Evolutionary conservation across 2,797 vertebrate species (phyloP).

Genomic region (Sebastes itinus): DNA sequence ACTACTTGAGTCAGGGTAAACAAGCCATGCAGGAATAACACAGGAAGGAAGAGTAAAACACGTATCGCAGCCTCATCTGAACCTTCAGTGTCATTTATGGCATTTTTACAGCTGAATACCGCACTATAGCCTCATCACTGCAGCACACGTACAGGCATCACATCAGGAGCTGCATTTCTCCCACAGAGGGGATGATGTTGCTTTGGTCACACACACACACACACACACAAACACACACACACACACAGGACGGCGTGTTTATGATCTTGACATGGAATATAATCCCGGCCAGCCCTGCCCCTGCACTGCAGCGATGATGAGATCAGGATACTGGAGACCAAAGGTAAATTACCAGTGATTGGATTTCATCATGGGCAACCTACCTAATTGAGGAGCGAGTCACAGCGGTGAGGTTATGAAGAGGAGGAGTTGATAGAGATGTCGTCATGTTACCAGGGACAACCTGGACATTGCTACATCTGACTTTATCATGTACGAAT

Average conservation of each 20-base stretch:
- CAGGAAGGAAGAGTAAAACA: slow-evolving; percentile 3
- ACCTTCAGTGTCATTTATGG: slow-evolving; percentile 16
- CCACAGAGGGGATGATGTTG: slow-evolving; percentile 8
- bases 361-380: slow-evolving; percentile 75
- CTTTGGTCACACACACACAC: slow-evolving; percentile 6
- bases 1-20: slow-evolving; percentile 33
- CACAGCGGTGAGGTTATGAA: slow-evolving; percentile 9
- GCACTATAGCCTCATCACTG: slow-evolving; percentile 20
- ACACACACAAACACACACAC: neutral
- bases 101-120: slow-evolving; percentile 36
- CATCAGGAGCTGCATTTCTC: neutral
- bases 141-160: neutral
- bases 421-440: slow-evolving; percentile 20
- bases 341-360: slow-evolving; percentile 77
- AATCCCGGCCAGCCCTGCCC: slow-evolving; percentile 53
- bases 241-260: slow-evolving; percentile 45
- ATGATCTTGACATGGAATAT: slow-evolving; percentile 74
- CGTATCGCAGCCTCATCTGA: neutral
- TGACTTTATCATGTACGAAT: neutral
- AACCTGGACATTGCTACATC: slow-evolving; percentile 16
- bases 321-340: slow-evolving; percentile 70
- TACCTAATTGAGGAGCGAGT: slow-evolving; percentile 64
- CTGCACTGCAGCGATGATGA: slow-evolving; percentile 38
- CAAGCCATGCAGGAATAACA: slow-evolving; percentile 13
- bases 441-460: slow-evolving; percentile 18